Percentiles rank a stretch among this genome's conserved stretches.
Conservation (phyloP, 2,888 invertebrate species). For the Pachymerium ferrugineum region DNA sequence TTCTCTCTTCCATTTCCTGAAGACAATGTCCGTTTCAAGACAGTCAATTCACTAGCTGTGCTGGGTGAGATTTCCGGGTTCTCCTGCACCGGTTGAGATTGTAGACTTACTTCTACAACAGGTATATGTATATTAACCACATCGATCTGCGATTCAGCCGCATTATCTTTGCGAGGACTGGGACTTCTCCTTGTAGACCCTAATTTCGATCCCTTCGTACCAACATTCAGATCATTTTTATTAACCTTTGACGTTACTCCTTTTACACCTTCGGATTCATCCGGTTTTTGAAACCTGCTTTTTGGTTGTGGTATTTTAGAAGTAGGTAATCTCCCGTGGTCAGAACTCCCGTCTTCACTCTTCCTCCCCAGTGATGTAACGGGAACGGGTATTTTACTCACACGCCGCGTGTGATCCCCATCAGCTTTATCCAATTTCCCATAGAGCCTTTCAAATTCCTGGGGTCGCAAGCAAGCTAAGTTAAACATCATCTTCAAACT, state of each 20-base stretch:
- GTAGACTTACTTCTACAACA: background rate
- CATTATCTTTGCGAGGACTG: background rate
- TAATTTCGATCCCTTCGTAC: background rate
- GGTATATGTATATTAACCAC: background rate
- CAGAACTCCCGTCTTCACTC: background rate
- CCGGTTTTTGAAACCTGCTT: background rate
- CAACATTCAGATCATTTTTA: background rate
- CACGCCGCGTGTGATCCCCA: slow-evolving; percentile 31
- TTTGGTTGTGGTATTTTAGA: slow-evolving; percentile 26
- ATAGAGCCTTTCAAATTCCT: background rate
- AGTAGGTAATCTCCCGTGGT: background rate
- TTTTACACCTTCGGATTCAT: background rate
- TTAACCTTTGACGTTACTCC: background rate
- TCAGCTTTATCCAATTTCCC: slow-evolving; percentile 21
- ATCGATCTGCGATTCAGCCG: background rate
- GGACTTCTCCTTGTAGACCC: background rate
- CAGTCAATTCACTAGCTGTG: background rate
- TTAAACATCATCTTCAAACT: background rate
- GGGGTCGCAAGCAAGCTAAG: too few relatives aligned
- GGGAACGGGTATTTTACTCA: slow-evolving; percentile 26
- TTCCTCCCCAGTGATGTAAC: background rate
- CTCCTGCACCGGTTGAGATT: background rate
- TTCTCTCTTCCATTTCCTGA: background rate
- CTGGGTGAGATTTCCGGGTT: background rate
- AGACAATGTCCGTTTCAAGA: background rate